These are phyloP conservation scores for Oreochromis mossambicus DNA, from an alignment of 2,797 vertebrate species.

Conservation along the genomic window DNA sequence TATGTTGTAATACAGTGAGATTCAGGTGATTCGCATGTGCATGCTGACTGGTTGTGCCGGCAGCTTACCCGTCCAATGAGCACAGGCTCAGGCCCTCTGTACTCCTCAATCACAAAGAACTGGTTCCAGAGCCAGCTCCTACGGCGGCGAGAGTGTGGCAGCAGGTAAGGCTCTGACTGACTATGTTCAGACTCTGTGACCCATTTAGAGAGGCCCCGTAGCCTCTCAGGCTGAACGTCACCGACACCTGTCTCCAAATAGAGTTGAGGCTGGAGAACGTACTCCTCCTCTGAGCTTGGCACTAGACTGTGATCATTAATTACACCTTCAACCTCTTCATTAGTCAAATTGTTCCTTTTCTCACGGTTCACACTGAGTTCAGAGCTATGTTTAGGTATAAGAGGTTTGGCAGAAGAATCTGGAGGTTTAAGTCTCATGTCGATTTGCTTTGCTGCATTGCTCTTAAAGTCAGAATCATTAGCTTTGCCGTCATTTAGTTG, in stretches of 20 bases:
- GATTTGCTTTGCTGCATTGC: neutral
- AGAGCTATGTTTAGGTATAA: constrained; percentile 6
- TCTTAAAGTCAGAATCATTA: constrained; percentile 12
- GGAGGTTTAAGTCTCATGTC: neutral
- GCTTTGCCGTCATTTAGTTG: neutral
- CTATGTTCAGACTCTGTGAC: constrained; percentile 28
- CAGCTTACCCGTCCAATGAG: constrained; percentile 89
- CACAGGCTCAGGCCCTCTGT: constrained; percentile 87
- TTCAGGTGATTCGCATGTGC: neutral
- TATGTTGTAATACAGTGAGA: neutral
- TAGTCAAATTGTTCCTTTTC: constrained; percentile 25
- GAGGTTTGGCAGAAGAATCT: neutral
- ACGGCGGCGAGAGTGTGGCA: constrained; percentile 68
- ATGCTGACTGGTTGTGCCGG: neutral
- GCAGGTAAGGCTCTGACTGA: neutral
- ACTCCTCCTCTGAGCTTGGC: constrained; percentile 17
- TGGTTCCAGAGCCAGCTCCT: constrained; percentile 96
- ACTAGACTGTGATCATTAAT: constrained; percentile 22
- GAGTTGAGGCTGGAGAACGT: neutral
- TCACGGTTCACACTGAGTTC: constrained; percentile 4
- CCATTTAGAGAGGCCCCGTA: constrained; percentile 24
- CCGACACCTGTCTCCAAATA: constrained; percentile 23
- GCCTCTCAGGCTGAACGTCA: constrained; percentile 34
- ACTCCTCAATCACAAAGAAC: constrained; percentile 94
- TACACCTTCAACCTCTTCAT: constrained; percentile 31